Evolutionary conservation across 1,140 invertebrate species (phyloP), one percentile per base, ranked within the genome.

Genomic region (Rhyacophila brunnea): DNA sequence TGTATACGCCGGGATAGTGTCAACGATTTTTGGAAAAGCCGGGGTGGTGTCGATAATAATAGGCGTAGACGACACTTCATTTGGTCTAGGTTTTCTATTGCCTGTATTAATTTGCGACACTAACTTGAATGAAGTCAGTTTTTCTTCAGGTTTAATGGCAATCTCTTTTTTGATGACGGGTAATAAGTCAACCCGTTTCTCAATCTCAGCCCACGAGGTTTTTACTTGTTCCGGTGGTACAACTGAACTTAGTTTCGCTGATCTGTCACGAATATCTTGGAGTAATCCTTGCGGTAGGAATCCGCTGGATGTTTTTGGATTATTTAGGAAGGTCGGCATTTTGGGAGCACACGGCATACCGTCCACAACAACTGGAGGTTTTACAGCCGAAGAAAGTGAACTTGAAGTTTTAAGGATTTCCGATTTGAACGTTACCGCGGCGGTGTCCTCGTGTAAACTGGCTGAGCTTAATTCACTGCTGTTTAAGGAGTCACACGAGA

Each of bases 401-500:
- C 51, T 51, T 7, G 48, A 14, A 9, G 49, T 18, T 59, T 59
- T 59, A 13, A 52, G 48, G 34, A 59, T 46, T 23, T 59, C 57
- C n/a, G 58, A 46, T 45, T 60, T 60, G 54, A 60, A 65, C 32
- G 62, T 54, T 13, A 50, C 48, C 40, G 55, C 43, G 59, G 18
- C 15, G 36, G 46, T 11, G 43, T 65, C 62, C 23, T 77, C 74
- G 19, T 73, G 70, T 32, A 74, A 55, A 55, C 71, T 74, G 51
- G 71, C 66, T 5, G 69, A 66, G 60, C 81, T 79, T 19, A 83
- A 63, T 67, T 88, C 86, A 48, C 81, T 80, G 70, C 83, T 84
- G 73, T 87, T 87, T 59, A 88, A 71, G 10, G 85, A 88, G 68
- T 87, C 87, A 70, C 83, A 88, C 66, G 85, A 88, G 71, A 88